Conservation (phyloP, 2,888 invertebrate genomes). For the Podotricha telesiphe region DNA sequence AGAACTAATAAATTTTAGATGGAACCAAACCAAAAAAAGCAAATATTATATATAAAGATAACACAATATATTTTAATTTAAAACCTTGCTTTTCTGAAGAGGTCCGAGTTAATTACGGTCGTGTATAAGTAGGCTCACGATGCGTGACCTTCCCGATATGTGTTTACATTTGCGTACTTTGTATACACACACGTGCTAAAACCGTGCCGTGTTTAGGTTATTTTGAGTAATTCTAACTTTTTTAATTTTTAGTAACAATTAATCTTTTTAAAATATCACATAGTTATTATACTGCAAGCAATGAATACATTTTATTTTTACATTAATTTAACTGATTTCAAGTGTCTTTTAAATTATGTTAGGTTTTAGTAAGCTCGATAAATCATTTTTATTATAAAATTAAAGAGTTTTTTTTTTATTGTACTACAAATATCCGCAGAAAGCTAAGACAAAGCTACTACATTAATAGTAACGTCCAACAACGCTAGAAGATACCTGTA, state of each 20-base stretch:
- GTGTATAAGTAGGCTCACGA: slow-evolving; percentile 9
- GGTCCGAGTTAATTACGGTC: slow-evolving; percentile 22
- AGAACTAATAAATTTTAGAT: neutral
- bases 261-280: no score
- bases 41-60: neutral
- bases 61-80: slow-evolving; percentile 9
- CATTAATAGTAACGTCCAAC: neutral
- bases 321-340: no score
- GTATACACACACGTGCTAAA: neutral
- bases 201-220: neutral
- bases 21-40: neutral
- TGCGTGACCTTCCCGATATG: slow-evolving; percentile 8
- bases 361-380: no score
- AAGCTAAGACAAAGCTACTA: neutral
- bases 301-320: no score
- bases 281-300: no score
- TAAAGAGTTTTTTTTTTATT: no score
- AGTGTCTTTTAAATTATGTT: no score
- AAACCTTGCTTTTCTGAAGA: neutral
- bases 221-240: neutral
- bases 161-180: neutral
- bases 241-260: neutral
- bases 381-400: no score
- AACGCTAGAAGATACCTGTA: neutral
- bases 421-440: neutral